Evolutionary conservation across 1,140 invertebrate genomes (phyloP), one percentile per base, ranked within the genome.

Genomic region (Neelides sp.): DNA sequence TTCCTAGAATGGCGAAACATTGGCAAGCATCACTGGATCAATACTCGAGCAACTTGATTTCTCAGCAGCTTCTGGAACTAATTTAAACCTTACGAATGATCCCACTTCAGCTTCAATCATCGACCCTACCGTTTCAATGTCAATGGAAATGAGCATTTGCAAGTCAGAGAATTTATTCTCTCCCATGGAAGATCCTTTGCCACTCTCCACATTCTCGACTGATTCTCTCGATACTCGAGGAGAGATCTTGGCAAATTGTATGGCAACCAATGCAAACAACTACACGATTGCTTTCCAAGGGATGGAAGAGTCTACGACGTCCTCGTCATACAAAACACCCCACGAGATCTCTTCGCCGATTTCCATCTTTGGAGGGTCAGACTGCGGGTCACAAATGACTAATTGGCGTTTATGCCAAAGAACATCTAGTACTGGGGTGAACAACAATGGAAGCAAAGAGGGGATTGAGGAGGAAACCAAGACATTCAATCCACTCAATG

Each of bases 251-350:
- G 73, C 90, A 28, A 71, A 70, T 1, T 92, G 87, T 44, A 86
- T 84, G 65, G 82, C 84, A 12, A 81, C 83, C 12, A 90, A 93
- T 64, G 90, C 90, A 71, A 82, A 90, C 64, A 92, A 91, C 69
- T 93, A 93, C 65, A 93, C 87, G 44, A 90, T 93, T 62, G 87
- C 87, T 41, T 92, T 92, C 63, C 86, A 92, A 71, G 86, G 84
- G 34, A 35, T 50, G 46, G 52, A 58, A n/a, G 43, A 44, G n/a
- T 49, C 49, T 3, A 54, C 44, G 5, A 55, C 57, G 3, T 30
- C 48, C 4, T 49, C 45, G 32, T 52, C 54, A 3, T 57, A 52
- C 41, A 32, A 49, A 28, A 57, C 54, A 5, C 50, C 50, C 4
- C 34, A 34, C 30, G 27, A 36, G 34, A 4, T 32, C 32, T 34